phyloP scores from a whole-genome alignment of 1,140 invertebrate species.

The Diuraphis noxia region DNA sequence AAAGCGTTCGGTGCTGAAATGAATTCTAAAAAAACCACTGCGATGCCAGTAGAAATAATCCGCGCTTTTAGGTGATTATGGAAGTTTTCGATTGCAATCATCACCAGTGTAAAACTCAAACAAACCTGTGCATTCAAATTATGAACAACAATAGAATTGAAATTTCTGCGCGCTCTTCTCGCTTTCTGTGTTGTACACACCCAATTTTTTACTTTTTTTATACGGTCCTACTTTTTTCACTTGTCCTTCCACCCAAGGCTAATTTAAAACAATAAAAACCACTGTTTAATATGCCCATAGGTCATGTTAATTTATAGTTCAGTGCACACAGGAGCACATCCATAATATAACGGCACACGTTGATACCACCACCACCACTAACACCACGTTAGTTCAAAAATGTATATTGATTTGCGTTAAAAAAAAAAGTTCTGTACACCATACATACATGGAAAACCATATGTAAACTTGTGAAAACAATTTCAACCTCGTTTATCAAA shows the following conservation, averaged over 20 bases:
- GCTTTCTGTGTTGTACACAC: neutral
- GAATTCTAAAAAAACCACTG: neutral
- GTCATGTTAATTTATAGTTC: conserved; percentile 1
- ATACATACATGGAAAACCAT: neutral
- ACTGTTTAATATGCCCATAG: neutral
- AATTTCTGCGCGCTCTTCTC: neutral
- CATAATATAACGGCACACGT: neutral
- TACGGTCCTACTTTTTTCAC: neutral
- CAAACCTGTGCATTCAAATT: conserved; percentile 15
- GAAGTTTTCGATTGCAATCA: conserved; percentile 16
- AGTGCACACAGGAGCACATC: neutral
- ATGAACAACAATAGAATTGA: conserved; percentile 6
- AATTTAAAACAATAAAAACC: neutral
- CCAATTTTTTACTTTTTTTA: neutral
- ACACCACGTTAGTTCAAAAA: neutral
- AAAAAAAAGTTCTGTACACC: neutral
- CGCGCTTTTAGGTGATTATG: conserved; percentile 3
- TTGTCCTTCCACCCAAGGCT: neutral
- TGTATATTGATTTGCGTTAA: neutral
- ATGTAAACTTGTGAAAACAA: neutral
- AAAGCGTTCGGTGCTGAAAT: neutral
- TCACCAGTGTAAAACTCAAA: neutral
- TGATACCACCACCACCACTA: neutral
- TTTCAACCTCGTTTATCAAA: conserved; percentile 27
- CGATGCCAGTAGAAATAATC: neutral